These are phyloP conservation scores for Notodonta ziczac DNA, from an alignment of 2,888 invertebrate genomes.

Conservation along the genomic window DNA sequence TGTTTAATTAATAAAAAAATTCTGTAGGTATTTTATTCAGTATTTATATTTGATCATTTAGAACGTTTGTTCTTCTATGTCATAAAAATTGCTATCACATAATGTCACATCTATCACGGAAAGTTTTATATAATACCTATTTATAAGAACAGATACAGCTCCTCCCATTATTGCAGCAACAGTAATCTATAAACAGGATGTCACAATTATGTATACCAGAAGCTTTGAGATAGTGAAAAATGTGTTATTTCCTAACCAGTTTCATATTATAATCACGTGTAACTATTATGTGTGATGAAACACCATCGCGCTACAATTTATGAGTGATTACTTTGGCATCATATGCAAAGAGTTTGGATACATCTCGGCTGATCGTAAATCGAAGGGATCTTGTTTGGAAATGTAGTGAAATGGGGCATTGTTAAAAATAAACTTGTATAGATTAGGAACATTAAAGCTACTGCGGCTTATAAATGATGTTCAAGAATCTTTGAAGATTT, in stretches of 20 bases:
- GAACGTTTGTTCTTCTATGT: neutral
- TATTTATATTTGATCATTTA: neutral
- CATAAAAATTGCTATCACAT: too few relatives aligned
- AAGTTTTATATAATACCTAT: too few relatives aligned
- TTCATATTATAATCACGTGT: constrained; percentile 15
- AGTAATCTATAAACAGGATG: too few relatives aligned
- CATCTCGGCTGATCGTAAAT: constrained; percentile 47
- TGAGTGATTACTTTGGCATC: constrained; percentile 50
- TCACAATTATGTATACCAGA: constrained; percentile 12
- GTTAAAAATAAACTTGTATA: constrained; percentile 32
- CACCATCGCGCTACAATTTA: constrained; percentile 39
- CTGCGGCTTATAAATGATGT: constrained; percentile 1
- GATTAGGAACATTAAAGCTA: constrained; percentile 2
- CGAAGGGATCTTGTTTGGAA: constrained; percentile 47
- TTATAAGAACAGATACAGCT: too few relatives aligned
- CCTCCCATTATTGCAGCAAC: too few relatives aligned
- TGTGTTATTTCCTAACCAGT: constrained; percentile 28
- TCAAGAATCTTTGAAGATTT: neutral
- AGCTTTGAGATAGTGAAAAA: constrained; percentile 20
- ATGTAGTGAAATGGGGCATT: constrained; percentile 48
- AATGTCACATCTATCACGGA: too few relatives aligned
- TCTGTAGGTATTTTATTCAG: neutral
- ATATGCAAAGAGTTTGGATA: constrained; percentile 43
- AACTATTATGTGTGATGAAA: constrained; percentile 38
- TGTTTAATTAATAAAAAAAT: constrained; percentile 10